phyloP scores from a whole-genome alignment of 2,888 invertebrate genomes.

The Trimorus sp. region DNA sequence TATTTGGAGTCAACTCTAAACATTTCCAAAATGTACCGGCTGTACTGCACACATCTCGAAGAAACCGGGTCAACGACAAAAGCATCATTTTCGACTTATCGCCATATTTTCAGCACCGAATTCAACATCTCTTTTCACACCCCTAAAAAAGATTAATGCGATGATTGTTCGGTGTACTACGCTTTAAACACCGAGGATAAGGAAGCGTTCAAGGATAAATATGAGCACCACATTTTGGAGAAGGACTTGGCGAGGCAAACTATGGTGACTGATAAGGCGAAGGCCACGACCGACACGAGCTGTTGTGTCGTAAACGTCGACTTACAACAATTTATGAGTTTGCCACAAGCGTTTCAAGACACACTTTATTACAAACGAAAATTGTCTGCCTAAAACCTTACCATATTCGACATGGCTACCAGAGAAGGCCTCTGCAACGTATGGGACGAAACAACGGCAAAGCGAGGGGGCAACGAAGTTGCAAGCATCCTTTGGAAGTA shows the following conservation, averaged over 20 bases:
- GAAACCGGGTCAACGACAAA: background rate
- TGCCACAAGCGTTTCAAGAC: slow-evolving; percentile 1
- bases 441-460: slow-evolving; percentile 25
- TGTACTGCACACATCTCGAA: background rate
- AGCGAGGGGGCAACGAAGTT: slow-evolving; percentile 22
- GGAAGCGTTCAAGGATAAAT: background rate
- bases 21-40: background rate
- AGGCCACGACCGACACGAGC: too few species aligned
- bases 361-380: slow-evolving; percentile 9
- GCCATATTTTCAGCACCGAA: background rate
- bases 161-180: background rate
- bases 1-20: background rate
- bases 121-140: background rate
- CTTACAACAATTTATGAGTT: slow-evolving; percentile 23
- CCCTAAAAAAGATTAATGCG: background rate
- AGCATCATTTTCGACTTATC: background rate
- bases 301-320: slow-evolving; percentile 17
- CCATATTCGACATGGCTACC: slow-evolving; percentile 1
- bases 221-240: background rate
- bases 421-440: slow-evolving; percentile 1
- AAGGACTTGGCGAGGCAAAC: too few species aligned
- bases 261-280: too few species aligned
- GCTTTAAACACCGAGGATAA: background rate
- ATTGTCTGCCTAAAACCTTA: slow-evolving; percentile 1
- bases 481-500: slow-evolving; percentile 15